phyloP scores from a whole-genome alignment of 2,113 vertebrate genomes.

The Onychostruthus taczanowskii region DNA sequence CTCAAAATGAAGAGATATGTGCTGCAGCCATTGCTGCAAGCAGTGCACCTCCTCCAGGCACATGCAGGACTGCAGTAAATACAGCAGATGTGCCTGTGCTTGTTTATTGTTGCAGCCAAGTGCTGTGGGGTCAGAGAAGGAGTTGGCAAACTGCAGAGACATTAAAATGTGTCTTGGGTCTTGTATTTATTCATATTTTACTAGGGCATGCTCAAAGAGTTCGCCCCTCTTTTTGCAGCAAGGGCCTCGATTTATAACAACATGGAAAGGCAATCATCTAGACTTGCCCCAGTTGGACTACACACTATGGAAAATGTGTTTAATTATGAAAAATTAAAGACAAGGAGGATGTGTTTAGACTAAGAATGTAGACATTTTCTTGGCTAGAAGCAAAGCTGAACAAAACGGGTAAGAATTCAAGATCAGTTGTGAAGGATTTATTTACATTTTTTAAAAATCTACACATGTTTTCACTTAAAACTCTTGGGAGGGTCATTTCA shows the following conservation, averaged over 20 bases:
- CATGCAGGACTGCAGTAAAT: background rate
- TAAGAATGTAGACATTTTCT: constrained; percentile 60
- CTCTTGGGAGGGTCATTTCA: constrained; percentile 55
- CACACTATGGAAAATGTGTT: constrained; percentile 56
- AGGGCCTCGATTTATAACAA: constrained; percentile 46
- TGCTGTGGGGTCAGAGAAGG: background rate
- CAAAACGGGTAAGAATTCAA: constrained; percentile 20
- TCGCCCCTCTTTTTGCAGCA: constrained; percentile 40
- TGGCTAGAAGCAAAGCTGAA: constrained; percentile 23
- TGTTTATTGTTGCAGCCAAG: background rate
- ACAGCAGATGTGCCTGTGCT: rapidly evolving
- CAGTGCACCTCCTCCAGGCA: background rate
- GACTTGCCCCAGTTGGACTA: constrained; percentile 42
- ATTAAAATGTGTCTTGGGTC: background rate
- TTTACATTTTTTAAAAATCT: constrained; percentile 35
- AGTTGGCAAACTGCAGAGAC: background rate
- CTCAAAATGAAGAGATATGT: background rate
- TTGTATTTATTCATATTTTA: background rate
- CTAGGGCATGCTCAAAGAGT: background rate
- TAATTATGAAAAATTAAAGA: constrained; percentile 74
- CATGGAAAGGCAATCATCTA: constrained; percentile 60
- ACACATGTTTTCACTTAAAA: constrained; percentile 65
- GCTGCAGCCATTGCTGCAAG: background rate
- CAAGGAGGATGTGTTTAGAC: constrained; percentile 63
- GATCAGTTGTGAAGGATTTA: constrained; percentile 21